Conservation (phyloP, 2,113 vertebrate species). For the Ceuthmochares aereus region DNA sequence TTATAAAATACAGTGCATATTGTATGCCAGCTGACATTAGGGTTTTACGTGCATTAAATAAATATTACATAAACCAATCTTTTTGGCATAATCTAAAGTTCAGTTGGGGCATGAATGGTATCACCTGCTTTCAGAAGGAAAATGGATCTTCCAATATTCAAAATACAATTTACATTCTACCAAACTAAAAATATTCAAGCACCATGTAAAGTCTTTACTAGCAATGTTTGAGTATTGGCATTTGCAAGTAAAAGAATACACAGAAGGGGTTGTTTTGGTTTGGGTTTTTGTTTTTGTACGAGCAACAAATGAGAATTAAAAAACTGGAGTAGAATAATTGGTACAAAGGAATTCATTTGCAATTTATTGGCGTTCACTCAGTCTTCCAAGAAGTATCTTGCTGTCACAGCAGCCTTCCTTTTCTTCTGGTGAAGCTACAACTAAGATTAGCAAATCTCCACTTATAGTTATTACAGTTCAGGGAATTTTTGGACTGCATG, state of each 20-base stretch:
- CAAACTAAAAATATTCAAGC: slow-evolving; percentile 46
- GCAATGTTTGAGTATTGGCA: not conserved
- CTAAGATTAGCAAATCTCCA: slow-evolving; percentile 3
- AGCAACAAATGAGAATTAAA: slow-evolving; percentile 33
- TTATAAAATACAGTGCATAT: slow-evolving; percentile 69
- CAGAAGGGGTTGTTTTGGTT: not conserved
- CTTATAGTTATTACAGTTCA: slow-evolving; percentile 38
- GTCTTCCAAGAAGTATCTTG: not conserved
- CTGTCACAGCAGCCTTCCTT: not conserved
- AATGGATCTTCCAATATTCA: not conserved
- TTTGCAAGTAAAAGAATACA: slow-evolving; percentile 20
- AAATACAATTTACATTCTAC: slow-evolving; percentile 38
- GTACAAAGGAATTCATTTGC: not conserved
- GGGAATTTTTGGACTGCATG: slow-evolving; percentile 45
- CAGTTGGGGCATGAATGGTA: not conserved
- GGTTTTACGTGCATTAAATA: slow-evolving; percentile 60
- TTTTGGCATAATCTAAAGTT: slow-evolving; percentile 62
- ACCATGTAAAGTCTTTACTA: slow-evolving; percentile 24
- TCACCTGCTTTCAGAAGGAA: slow-evolving; percentile 15
- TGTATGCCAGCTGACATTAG: slow-evolving; percentile 48
- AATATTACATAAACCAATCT: slow-evolving; percentile 52
- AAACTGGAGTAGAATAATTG: not conserved
- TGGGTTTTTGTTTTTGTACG: not conserved
- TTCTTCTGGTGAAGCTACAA: slow-evolving; percentile 36
- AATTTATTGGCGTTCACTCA: not conserved